Evolutionary conservation across 2,888 invertebrate species (phyloP).

Genomic region (Nycteola revayana): DNA sequence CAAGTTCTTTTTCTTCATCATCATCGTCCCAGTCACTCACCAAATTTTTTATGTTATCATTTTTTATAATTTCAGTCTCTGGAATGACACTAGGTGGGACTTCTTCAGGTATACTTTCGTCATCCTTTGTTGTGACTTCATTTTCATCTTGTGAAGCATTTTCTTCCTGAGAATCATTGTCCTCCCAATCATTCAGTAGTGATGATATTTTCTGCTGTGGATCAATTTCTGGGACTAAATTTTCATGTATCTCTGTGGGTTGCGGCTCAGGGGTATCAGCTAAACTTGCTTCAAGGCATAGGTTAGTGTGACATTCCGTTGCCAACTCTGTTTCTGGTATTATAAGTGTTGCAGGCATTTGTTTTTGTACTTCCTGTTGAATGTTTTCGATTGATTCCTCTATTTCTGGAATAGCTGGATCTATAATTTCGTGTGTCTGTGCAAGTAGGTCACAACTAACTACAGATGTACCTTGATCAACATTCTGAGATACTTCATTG

Average conservation of each 20-base stretch:
- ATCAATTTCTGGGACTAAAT: constrained; percentile 5
- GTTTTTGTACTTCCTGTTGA: constrained; percentile 70
- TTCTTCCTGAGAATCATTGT: constrained; percentile 71
- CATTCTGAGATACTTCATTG: constrained; percentile 2
- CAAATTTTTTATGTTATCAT: constrained; percentile 65
- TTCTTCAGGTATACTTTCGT: constrained; percentile 11
- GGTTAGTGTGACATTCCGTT: constrained; percentile 3
- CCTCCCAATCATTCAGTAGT: constrained; percentile 76
- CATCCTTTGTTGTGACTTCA: constrained; percentile 17
- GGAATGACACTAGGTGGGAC: background rate
- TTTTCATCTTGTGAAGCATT: constrained; percentile 9
- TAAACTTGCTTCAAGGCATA: constrained; percentile 35
- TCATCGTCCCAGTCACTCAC: constrained; percentile 80
- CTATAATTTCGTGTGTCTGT: background rate
- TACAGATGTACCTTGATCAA: background rate
- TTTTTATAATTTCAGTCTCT: constrained; percentile 31
- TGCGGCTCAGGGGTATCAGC: background rate
- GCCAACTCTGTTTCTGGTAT: constrained; percentile 20
- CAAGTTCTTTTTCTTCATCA: constrained; percentile 56
- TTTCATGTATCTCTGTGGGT: background rate
- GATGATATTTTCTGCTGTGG: constrained; percentile 59
- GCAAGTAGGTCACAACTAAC: background rate
- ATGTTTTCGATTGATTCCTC: constrained; percentile 77
- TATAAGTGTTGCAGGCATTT: constrained; percentile 28
- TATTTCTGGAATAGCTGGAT: constrained; percentile 33